phyloP scores from a whole-genome alignment of 2,888 invertebrate genomes.

The Nemurella pictetii region DNA sequence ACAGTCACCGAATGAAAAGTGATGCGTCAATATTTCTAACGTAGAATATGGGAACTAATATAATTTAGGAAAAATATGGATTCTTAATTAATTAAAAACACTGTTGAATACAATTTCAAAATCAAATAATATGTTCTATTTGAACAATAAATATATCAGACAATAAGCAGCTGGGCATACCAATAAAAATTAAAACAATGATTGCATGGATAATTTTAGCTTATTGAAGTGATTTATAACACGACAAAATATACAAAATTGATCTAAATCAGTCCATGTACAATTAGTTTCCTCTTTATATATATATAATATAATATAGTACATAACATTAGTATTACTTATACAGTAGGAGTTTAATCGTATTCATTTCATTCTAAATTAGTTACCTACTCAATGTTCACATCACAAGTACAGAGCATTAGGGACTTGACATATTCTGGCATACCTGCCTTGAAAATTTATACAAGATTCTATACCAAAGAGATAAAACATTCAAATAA shows the following conservation, averaged over 20 bases:
- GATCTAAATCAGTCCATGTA: background rate
- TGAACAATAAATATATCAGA: background rate
- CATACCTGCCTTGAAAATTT: background rate
- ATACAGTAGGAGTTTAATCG: background rate
- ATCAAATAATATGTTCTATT: background rate
- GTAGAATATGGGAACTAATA: too few species aligned
- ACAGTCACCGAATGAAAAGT: too few species aligned
- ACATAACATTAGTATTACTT: background rate
- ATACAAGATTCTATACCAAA: background rate
- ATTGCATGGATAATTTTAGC: background rate
- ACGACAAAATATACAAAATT: background rate
- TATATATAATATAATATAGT: background rate
- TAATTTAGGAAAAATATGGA: too few species aligned
- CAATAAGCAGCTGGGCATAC: background rate
- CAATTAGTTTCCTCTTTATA: background rate
- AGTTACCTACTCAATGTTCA: background rate
- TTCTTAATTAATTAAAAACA: background rate
- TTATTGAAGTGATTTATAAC: background rate
- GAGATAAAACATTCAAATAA: background rate
- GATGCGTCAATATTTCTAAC: too few species aligned
- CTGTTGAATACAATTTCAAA: background rate
- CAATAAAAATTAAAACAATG: background rate
- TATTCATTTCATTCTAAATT: background rate
- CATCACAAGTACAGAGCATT: background rate
- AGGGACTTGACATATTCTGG: background rate